Base-by-base conservation (phyloP, 2,797 vertebrate species). In the Smutsia gigantea region DNA sequence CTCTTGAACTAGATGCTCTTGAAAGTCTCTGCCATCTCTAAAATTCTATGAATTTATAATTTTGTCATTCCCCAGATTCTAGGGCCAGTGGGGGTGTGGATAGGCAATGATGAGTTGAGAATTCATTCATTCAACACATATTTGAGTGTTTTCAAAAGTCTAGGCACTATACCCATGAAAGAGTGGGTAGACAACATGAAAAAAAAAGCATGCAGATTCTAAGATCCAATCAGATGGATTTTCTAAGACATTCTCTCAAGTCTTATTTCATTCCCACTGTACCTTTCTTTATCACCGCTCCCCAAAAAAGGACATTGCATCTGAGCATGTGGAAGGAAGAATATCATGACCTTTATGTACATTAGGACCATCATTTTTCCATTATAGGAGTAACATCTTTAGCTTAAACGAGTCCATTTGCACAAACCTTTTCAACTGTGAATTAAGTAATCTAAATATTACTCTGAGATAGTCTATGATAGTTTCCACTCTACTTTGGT, bases 361-460 rank as follows among this genome's bases (percentile, higher is more conserved):
- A 51, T 42, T 64, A 57, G 39, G 31, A 49, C 49, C n/a, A 81
- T 37, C 10, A 34, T 68, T 83, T 88, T 77, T 55, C 61, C 42
- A 42, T 37, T 82, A 42, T 5, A 75, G 37, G 27, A 72, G 29
- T 92, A 87, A 93, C 49, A 13, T 55, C 46, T 91, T 87, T 39
- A 79, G 31, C n/a, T 91, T 87, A 91, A 77, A 87, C 6, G 83
- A 49, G 71, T 75, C 27, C 34, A 69, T 75, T 89, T 79, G 34
- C 21, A 31, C 59, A 84, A 75, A 87, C 9, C 39, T 82, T 94
- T 87, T 55, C 13, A 53, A 29, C 75, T 90, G 27, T 75, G 25
- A 96, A 95, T 78, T 71, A 88, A 95, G 59, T 91, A 59, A 81
- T 72, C 78, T 69, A 84, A 96, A 86, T 77, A 68, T 64, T 85